Evolutionary conservation across 2,888 invertebrate species (phyloP).

Genomic region (Oligia fasciuncula): DNA sequence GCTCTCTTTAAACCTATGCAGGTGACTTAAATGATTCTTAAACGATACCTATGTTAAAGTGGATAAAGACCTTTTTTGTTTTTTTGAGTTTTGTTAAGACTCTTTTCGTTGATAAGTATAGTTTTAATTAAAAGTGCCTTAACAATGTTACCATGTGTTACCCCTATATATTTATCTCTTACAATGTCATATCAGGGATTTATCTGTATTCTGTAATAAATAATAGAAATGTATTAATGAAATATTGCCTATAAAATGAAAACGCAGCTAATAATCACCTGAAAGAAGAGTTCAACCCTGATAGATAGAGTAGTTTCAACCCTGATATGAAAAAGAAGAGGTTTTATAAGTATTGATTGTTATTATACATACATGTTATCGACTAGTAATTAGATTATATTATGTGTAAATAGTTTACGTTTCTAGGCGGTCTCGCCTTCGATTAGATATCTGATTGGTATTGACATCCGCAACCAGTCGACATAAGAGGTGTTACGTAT

Average conservation of each 20-base stretch:
- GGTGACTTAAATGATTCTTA: constrained; percentile 12
- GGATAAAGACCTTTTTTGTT: constrained; percentile 16
- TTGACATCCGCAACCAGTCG: constrained; percentile 4
- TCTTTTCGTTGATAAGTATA: constrained; percentile 32
- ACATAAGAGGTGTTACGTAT: not conserved
- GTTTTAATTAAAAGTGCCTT: constrained; percentile 47
- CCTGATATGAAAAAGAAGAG: constrained; percentile 47
- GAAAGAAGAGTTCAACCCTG: constrained; percentile 23
- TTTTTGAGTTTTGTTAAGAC: not conserved
- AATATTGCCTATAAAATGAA: not conserved
- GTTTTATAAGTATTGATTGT: constrained; percentile 68
- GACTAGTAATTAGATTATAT: constrained; percentile 47
- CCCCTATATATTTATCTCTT: constrained; percentile 44
- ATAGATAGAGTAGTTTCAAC: constrained; percentile 14
- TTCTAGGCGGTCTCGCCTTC: constrained; percentile 34
- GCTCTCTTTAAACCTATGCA: constrained; percentile 46
- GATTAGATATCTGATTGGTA: constrained; percentile 46
- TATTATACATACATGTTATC: constrained; percentile 59
- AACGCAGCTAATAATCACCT: constrained; percentile 7
- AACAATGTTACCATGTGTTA: constrained; percentile 63
- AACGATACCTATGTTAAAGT: constrained; percentile 15
- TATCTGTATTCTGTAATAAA: not conserved
- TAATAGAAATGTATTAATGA: not conserved
- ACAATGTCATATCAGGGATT: constrained; percentile 29
- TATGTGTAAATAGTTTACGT: constrained; percentile 52